Evolutionary conservation across 2,113 vertebrate species (phyloP).

Genomic region (Montifringilla adamsi): DNA sequence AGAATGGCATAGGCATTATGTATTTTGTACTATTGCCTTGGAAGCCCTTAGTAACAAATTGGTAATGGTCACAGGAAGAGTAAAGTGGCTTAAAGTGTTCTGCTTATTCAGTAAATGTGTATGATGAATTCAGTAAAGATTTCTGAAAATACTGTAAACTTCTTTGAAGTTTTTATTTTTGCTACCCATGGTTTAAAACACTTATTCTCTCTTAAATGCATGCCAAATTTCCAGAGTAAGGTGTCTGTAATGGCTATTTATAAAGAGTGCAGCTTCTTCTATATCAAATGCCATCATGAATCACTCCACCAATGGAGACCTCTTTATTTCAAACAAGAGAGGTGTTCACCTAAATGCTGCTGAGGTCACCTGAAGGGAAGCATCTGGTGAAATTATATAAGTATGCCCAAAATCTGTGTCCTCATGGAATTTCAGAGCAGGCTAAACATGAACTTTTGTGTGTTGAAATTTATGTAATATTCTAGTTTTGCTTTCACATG

Average conservation of each 20-base stretch:
- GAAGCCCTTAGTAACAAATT: not conserved
- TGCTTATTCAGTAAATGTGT: slow-evolving; percentile 29
- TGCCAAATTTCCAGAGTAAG: not conserved
- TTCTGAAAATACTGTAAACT: not conserved
- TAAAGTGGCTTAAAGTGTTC: not conserved
- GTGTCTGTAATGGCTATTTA: not conserved
- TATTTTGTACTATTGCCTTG: slow-evolving; percentile 12
- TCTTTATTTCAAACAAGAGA: not conserved
- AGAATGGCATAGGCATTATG: not conserved
- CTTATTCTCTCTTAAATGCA: not conserved
- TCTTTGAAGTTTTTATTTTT: not conserved
- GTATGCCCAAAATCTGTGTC: not conserved
- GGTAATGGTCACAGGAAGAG: not conserved
- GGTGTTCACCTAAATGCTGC: not conserved
- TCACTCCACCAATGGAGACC: not conserved
- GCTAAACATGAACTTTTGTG: not conserved
- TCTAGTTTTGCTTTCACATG: not conserved
- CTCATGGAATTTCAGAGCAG: not conserved
- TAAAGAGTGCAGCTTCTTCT: not conserved
- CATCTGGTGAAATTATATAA: not conserved
- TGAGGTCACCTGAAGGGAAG: not conserved
- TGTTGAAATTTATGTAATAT: not conserved
- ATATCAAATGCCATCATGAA: not conserved
- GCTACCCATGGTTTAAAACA: not conserved
- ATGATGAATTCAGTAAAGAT: not conserved